phyloP scores from a whole-genome alignment of 2,888 invertebrate genomes.

The Xanthostigma xanthostigma region DNA sequence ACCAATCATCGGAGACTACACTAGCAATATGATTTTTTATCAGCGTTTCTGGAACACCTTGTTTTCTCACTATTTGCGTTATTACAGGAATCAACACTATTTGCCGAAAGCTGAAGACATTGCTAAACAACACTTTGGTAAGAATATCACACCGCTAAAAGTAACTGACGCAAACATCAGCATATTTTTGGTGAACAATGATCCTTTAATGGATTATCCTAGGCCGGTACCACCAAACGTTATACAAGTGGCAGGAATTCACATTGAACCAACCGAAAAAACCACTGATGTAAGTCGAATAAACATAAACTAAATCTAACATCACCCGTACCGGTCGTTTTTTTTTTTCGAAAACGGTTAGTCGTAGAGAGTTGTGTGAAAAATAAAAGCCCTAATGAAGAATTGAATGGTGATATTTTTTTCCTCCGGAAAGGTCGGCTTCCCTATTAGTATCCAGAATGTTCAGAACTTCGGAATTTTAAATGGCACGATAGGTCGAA shows the following conservation, averaged over 20 bases:
- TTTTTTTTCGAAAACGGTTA: no score
- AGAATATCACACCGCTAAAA: conserved; percentile 1
- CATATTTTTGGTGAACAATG: conserved; percentile 20
- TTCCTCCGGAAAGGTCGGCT: no score
- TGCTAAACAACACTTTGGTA: conserved; percentile 6
- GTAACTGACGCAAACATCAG: conserved; percentile 16
- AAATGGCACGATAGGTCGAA: no score
- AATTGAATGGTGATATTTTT: no score
- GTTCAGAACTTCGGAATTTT: no score
- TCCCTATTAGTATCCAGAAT: no score
- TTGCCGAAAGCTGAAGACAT: conserved; percentile 5
- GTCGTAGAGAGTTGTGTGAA: no score
- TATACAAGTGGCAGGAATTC: conserved; percentile 24
- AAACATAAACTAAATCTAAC: no score
- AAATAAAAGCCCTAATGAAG: no score
- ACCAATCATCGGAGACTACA: conserved; percentile 1
- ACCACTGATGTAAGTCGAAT: conserved; percentile 18
- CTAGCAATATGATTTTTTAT: conserved; percentile 6
- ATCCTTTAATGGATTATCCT: conserved; percentile 19
- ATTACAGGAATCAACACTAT: not conserved
- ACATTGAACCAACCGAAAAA: conserved; percentile 16
- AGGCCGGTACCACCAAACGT: conserved; percentile 23
- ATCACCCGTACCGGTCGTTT: no score
- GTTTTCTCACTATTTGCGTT: not conserved
- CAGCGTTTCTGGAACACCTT: conserved; percentile 6